Base-by-base conservation (phyloP, 1,140 invertebrate genomes). In the Camponotus floridanus region DNA sequence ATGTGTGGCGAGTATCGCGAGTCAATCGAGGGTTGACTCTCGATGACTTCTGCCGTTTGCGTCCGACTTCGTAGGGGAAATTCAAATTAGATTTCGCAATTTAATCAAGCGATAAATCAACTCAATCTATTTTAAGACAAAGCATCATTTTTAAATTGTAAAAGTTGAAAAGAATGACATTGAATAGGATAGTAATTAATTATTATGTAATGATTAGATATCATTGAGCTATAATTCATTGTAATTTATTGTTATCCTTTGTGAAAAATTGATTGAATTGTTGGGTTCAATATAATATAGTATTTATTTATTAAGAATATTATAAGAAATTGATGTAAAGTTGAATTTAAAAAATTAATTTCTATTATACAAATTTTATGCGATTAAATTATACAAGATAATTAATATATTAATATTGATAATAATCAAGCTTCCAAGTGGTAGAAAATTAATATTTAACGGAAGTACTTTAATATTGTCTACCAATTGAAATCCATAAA, bases 1-100 rank as follows among this genome's bases (percentile, higher is more conserved):
- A 88, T 87, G 74, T 88, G 85, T 42, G 36, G 18, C 26, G 67
- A 15, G 39, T 81, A 59, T 79, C 62, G 31, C 76, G 13, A n/a
- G 45, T 81, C 51, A 73, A 71, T 81, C 39, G 67, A 21, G 51
- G 26, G n/a, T 39, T 59, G 42, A 80, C 18, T 71, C 59, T 45
- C 26, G 18, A 15, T 59, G 33, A 71, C 51, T 67, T 71, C 7
- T 26, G 13, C 48, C 48, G 13, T 39, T 51, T 8, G 7, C 65
- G 13, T 15, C 26, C 18, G 39, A 81, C 45, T 51, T 59, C 11
- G 51, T 21, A n/a, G 59, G 9, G 31, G 5, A 33, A 3, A 9
- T 55, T 79, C 18, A 18, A 51, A 36, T 71, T 71, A 21, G 8
- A 62, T 26, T 65, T 33, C 42, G 18, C 31, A 39, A 21, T 76